Percentiles rank a stretch among this genome's conserved stretches.
phyloP scores from a whole-genome alignment of 1,140 invertebrate species.

The Solenopsis invicta region DNA sequence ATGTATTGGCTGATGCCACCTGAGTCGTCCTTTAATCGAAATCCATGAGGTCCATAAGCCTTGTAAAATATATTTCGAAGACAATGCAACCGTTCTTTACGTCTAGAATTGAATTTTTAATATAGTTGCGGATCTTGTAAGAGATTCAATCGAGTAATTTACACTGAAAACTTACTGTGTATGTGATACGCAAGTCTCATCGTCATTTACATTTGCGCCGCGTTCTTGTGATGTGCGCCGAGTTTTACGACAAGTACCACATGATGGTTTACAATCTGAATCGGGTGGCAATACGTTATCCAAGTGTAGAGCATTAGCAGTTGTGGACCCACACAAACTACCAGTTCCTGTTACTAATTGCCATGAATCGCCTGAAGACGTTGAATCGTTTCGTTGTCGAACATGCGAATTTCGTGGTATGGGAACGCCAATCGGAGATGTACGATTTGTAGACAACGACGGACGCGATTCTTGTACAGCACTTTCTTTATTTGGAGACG shows the following conservation, averaged over 20 bases:
- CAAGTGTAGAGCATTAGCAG: constrained; percentile 85
- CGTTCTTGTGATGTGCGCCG: constrained; percentile 83
- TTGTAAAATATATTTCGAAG: constrained; percentile 88
- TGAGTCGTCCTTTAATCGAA: constrained; percentile 87
- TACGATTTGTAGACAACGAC: constrained; percentile 84
- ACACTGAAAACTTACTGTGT: constrained; percentile 76
- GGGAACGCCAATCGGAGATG: constrained; percentile 89
- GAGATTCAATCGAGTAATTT: neutral
- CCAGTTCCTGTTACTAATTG: constrained; percentile 91
- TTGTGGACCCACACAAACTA: constrained; percentile 88
- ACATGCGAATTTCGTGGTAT: constrained; percentile 86
- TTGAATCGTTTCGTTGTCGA: constrained; percentile 89
- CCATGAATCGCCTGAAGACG: constrained; percentile 89
- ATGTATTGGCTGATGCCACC: constrained; percentile 83
- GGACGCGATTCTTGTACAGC: constrained; percentile 79
- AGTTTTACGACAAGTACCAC: constrained; percentile 78
- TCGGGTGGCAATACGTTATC: constrained; percentile 80
- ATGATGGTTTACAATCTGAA: constrained; percentile 81
- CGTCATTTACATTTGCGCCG: constrained; percentile 85
- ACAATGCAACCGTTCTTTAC: constrained; percentile 88
- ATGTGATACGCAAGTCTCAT: constrained; percentile 78
- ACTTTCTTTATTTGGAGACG: constrained; percentile 80
- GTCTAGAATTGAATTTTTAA: constrained; percentile 72
- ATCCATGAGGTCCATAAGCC: constrained; percentile 87
- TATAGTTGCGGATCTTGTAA: constrained; percentile 33